Evolutionary conservation across 2,888 invertebrate species (phyloP), one percentile per base, ranked within the genome.

Genomic region (Acleris cristana): DNA sequence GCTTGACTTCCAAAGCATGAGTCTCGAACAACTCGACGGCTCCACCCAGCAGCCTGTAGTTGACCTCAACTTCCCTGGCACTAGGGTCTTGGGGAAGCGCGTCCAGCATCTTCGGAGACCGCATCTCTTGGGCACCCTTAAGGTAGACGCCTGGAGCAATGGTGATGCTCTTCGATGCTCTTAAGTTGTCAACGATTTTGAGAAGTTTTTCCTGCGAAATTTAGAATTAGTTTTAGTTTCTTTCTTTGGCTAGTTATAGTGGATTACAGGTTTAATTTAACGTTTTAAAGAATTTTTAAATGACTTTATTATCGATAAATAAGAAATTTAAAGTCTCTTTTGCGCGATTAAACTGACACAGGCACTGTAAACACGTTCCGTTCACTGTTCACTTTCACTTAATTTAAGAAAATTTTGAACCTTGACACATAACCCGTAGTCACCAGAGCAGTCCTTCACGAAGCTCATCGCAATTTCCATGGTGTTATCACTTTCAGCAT

Each of bases 1-100:
- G 94, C 86, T 96, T 96, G 78, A 97, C 95, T 81, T 97, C 97
- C 53, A 97, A 90, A 19, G 96, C 96, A 79, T 97, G 97, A 60
- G 95, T 95, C 78, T 96, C 95, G 73, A 97, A 94, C 84, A 97
- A 95, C 76, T 95, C 94, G 72, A 96, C 95, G 12, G 97, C 94
- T 72, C 96, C 95, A 80, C 97, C 96, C 71, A 96, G 88, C 64
- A 97, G 91, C 71, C 96, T 94, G 72, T 95, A 94, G 81, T 96
- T 96, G 69, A 96, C 93, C 78, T 95, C 95, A 67, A 94, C 94
- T 83, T 96, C 96, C 64, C 96, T 94, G 16, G 95, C 95, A 73
- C 95, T 94, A 19, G 94, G 94, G 78, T 97, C 96, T n/a, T 94
- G 93, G 16, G 97, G 96, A 60, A 96, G 87, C 64, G 94, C 90